Conservation (phyloP, 2,888 invertebrate species). For the Cloeon dipterum region DNA sequence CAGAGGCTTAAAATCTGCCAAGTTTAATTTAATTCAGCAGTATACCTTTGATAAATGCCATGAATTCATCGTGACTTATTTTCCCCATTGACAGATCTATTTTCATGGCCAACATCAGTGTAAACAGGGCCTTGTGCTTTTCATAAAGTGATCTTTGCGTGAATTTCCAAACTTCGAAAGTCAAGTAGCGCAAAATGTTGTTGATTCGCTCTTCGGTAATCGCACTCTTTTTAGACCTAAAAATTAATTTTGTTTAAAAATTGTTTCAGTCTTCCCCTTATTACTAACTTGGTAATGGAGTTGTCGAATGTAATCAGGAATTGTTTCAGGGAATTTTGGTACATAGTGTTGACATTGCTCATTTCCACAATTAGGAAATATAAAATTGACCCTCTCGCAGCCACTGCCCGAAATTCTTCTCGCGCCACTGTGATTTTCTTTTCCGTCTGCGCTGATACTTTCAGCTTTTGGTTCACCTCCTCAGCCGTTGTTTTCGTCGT, state of each 20-base stretch:
- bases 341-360: conserved; percentile 92
- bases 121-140: conserved; percentile 77
- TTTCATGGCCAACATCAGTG: conserved; percentile 85
- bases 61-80: conserved; percentile 77
- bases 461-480: conserved; percentile 83
- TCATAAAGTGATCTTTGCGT: conserved; percentile 83
- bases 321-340: conserved; percentile 87
- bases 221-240: conserved; percentile 50
- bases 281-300: conserved; percentile 61
- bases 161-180: conserved; percentile 80
- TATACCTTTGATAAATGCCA: conserved; percentile 73
- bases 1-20: background rate
- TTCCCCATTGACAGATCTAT: conserved; percentile 65
- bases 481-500: conserved; percentile 65
- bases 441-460: conserved; percentile 81
- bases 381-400: conserved; percentile 77
- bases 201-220: conserved; percentile 67
- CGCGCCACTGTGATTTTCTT: conserved; percentile 81
- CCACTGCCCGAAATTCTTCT: conserved; percentile 89
- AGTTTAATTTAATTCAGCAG: background rate
- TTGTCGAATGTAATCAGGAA: conserved; percentile 83
- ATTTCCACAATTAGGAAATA: conserved; percentile 94
- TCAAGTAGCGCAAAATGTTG: conserved; percentile 72
- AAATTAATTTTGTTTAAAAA: conserved; percentile 2
- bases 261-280: background rate